phyloP scores from a whole-genome alignment of 2,888 invertebrate species.

The Dysmachus trigonus region DNA sequence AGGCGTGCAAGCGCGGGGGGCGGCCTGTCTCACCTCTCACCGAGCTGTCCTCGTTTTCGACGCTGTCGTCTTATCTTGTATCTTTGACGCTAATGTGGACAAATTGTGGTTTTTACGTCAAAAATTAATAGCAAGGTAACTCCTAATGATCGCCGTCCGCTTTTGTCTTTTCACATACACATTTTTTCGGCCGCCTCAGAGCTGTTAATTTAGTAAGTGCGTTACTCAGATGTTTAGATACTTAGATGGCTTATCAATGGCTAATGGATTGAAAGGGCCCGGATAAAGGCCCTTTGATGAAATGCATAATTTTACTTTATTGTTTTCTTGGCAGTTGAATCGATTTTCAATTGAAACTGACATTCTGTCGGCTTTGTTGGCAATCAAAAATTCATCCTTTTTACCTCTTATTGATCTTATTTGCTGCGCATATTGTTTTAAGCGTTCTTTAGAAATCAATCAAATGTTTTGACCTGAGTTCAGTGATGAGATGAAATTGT shows the following conservation, averaged over 20 bases:
- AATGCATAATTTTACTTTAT: constrained; percentile 24
- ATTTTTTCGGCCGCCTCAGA: constrained; percentile 7
- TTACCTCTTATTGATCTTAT: not conserved
- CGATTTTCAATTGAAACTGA: constrained; percentile 17
- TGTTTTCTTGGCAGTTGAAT: not conserved
- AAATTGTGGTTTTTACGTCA: constrained; percentile 56
- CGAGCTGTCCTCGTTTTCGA: not conserved
- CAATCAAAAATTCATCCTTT: not conserved
- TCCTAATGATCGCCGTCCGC: constrained; percentile 41
- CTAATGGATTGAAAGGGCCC: constrained; percentile 48
- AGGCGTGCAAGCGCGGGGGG: not conserved
- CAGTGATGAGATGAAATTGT: not conserved
- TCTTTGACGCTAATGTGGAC: constrained; percentile 57
- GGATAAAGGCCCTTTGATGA: constrained; percentile 37
- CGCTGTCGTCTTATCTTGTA: constrained; percentile 52
- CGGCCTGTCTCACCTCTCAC: not conserved
- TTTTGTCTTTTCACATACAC: constrained; percentile 23
- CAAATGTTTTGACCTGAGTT: not conserved
- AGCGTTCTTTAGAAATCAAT: not conserved
- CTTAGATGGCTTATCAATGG: constrained; percentile 48
- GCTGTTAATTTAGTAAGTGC: constrained; percentile 50
- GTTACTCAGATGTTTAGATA: constrained; percentile 45
- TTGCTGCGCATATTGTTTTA: not conserved
- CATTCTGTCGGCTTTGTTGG: not conserved
- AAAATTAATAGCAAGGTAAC: constrained; percentile 44